These are phyloP conservation scores for Sebastes goodei DNA, from an alignment of 2,797 vertebrate genomes.

Conservation along the genomic window DNA sequence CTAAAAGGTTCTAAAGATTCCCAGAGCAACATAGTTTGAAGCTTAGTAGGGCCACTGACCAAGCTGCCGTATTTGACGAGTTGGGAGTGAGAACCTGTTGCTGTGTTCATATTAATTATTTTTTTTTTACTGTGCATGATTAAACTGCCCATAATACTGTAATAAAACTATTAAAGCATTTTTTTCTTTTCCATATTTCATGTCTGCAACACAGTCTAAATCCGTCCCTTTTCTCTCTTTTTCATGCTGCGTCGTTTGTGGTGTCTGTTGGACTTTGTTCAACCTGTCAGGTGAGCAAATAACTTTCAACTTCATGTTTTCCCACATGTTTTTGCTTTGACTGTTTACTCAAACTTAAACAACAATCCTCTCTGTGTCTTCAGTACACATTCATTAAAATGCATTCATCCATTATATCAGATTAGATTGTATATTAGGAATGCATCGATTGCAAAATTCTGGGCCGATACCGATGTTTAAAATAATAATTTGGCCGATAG, in stretches of 20 bases:
- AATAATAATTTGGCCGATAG: too few relatives aligned
- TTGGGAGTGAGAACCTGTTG: background rate
- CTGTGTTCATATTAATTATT: background rate
- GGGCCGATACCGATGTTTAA: too few relatives aligned
- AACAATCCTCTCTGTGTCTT: background rate
- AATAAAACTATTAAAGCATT: background rate
- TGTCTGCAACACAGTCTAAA: background rate
- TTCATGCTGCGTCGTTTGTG: background rate
- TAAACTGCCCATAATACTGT: background rate
- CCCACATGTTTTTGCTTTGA: background rate
- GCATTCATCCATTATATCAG: background rate
- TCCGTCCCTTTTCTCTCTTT: background rate
- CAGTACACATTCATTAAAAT: background rate
- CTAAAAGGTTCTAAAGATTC: too few relatives aligned
- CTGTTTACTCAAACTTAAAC: background rate
- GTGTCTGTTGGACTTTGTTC: constrained; percentile 23
- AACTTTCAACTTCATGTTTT: background rate
- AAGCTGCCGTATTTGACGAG: background rate
- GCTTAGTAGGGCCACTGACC: background rate
- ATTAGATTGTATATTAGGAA: background rate
- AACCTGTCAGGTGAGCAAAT: constrained; percentile 15
- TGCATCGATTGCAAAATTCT: too few relatives aligned
- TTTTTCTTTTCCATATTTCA: background rate
- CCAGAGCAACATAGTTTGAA: background rate
- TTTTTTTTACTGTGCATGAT: background rate